These are phyloP conservation scores for Clangula hyemalis DNA, from an alignment of 2,797 vertebrate genomes.

Conservation along the genomic window DNA sequence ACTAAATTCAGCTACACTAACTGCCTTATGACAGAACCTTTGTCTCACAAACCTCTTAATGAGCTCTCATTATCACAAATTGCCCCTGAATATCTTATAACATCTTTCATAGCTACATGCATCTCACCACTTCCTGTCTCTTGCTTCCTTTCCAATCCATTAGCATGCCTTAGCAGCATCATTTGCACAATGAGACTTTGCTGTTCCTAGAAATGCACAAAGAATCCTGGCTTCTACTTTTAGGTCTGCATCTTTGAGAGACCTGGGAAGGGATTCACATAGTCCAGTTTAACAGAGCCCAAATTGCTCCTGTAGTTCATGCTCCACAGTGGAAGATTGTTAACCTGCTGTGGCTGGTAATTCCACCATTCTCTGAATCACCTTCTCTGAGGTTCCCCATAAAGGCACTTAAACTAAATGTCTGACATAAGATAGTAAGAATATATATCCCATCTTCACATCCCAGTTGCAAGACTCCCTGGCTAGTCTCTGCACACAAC, in stretches of 20 bases:
- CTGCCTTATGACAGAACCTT: constrained; percentile 10
- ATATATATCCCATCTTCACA: background rate
- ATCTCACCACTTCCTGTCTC: constrained; percentile 45
- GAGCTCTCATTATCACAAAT: constrained; percentile 58
- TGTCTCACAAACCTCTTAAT: constrained; percentile 45
- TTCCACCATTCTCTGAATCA: background rate
- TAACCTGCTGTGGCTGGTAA: background rate
- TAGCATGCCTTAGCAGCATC: constrained; percentile 19
- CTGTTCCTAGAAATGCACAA: constrained; percentile 13
- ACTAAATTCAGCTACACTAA: constrained; percentile 25
- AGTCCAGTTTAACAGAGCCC: background rate
- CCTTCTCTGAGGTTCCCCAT: background rate
- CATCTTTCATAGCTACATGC: background rate
- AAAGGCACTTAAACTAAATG: background rate
- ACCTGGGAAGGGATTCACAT: background rate
- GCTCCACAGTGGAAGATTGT: background rate
- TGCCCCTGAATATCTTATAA: background rate
- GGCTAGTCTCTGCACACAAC: background rate
- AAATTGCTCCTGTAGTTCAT: background rate
- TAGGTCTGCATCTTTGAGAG: background rate
- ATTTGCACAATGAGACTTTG: constrained; percentile 18
- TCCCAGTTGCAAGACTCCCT: background rate
- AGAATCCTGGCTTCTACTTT: background rate
- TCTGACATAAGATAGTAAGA: background rate
- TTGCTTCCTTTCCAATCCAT: constrained; percentile 42